A percentile compares a stretch with the other conserved stretches of the same genome.
These are phyloP conservation scores for Epicauta chinensis DNA, from an alignment of 1,140 invertebrate genomes.

Conservation along the genomic window DNA sequence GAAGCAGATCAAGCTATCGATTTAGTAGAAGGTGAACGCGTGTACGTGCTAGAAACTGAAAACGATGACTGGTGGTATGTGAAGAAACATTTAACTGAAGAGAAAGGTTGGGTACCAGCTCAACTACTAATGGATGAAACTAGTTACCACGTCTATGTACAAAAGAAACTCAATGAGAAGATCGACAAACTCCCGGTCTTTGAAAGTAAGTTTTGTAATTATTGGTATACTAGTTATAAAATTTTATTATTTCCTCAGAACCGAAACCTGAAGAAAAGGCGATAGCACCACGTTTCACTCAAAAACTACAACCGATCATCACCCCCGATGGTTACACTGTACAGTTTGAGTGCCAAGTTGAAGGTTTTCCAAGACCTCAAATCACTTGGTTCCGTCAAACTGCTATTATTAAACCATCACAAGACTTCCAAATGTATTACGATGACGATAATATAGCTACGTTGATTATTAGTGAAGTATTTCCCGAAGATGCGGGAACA, in stretches of 20 bases:
- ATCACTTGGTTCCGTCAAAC: conserved; percentile 94
- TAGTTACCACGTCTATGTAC: conserved; percentile 74
- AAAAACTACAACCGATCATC: conserved; percentile 76
- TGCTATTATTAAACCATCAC: conserved; percentile 82
- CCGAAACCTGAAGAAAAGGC: conserved; percentile 69
- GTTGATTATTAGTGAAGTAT: conserved; percentile 90
- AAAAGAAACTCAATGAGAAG: conserved; percentile 83
- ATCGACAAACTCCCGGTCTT: conserved; percentile 87
- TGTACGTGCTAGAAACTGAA: conserved; percentile 77
- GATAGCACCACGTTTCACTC: conserved; percentile 74
- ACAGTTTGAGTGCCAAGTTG: conserved; percentile 85
- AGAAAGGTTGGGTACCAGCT: conserved; percentile 88
- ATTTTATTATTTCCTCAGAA: conserved; percentile 57
- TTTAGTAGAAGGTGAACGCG: conserved; percentile 82
- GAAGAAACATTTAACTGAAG: conserved; percentile 79
- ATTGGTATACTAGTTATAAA: not conserved
- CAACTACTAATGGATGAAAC: conserved; percentile 76
- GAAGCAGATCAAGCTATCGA: conserved; percentile 82
- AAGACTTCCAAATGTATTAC: conserved; percentile 89
- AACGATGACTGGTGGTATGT: conserved; percentile 90
- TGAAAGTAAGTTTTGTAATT: conserved; percentile 65
- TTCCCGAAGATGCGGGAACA: conserved; percentile 93
- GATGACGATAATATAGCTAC: conserved; percentile 89
- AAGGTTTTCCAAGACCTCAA: conserved; percentile 81
- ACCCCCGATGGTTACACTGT: conserved; percentile 81